Evolutionary conservation across 2,113 vertebrate genomes (phyloP).

Genomic region (Neotragus moschatus): DNA sequence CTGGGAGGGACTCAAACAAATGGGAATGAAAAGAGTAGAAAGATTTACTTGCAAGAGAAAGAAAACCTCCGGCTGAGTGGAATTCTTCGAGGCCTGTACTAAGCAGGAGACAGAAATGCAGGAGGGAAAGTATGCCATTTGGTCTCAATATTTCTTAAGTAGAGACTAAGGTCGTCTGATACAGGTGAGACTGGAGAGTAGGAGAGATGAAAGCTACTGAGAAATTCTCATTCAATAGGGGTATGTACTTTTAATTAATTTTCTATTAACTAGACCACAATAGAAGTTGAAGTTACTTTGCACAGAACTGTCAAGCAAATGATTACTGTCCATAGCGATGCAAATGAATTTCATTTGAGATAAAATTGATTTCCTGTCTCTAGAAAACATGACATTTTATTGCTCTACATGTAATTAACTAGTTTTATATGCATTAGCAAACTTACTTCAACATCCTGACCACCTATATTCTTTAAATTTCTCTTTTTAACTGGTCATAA

Average conservation of each 20-base stretch:
- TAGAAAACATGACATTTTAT: neutral
- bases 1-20: neutral
- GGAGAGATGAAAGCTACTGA: neutral
- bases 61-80: neutral
- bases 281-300: neutral
- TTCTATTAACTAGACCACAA: neutral
- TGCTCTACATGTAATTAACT: neutral
- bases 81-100: neutral
- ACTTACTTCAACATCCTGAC: neutral
- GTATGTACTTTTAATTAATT: neutral
- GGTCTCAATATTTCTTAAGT: neutral
- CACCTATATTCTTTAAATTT: neutral
- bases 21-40: neutral
- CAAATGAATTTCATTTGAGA: neutral
- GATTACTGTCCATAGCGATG: neutral
- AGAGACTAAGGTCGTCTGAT: neutral
- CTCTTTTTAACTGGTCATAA: neutral
- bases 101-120: neutral
- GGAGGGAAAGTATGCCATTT: neutral
- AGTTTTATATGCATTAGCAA: neutral
- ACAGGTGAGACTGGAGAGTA: neutral
- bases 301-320: neutral
- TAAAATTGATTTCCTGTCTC: neutral
- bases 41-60: neutral
- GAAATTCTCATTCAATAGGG: neutral